Base-by-base conservation (phyloP, 1,140 invertebrate species). In the Papilio aristodemus region DNA sequence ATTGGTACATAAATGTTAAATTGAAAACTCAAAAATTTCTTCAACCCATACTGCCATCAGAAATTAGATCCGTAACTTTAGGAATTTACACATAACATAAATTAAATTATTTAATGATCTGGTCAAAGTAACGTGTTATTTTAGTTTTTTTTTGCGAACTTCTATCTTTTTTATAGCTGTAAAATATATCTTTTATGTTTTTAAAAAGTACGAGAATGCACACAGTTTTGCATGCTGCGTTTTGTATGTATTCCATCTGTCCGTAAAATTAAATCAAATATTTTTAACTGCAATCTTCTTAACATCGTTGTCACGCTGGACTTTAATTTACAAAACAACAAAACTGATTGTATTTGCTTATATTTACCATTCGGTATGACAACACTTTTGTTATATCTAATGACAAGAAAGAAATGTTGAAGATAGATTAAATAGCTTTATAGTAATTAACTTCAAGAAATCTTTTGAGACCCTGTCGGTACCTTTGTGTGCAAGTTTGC, bases 351-450 rank as follows among this genome's bases (percentile, higher is more conserved):
- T 43, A 19, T 7, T 32, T 32, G 2, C 6, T 6, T 46, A 10
- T 54, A 19, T 54, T 54, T 54, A 54, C 46, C 46, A 54, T 54
- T 50, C 19, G 19, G 1, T 6, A 3, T 32, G 2, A 32, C 22
- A 4, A 54, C 11, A 9, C 17, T 25, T 54, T 54, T 22, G 9
- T 54, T 22, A 54, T 54, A 25, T 43, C 9, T 54, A 11, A 54
- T 54, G 1, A 25, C 19, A 17, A 17, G 43, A 19, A 54, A 54
- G 22, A 22, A 22, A 54, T 22, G 46, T 19, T 54, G 22, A 54
- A 54, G 46, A 54, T 54, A 54, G 10, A 32, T 54, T 46, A 46
- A 46, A 46, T 46, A 46, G 43, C 9, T 19, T 54, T 13, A 54
- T 3, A 54, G 11, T 25, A 25, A 54, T 54, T 54, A 54, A 54